Evolutionary conservation across 2,888 invertebrate genomes (phyloP), one percentile per base, ranked within the genome.

Genomic region (Carcina quercana): DNA sequence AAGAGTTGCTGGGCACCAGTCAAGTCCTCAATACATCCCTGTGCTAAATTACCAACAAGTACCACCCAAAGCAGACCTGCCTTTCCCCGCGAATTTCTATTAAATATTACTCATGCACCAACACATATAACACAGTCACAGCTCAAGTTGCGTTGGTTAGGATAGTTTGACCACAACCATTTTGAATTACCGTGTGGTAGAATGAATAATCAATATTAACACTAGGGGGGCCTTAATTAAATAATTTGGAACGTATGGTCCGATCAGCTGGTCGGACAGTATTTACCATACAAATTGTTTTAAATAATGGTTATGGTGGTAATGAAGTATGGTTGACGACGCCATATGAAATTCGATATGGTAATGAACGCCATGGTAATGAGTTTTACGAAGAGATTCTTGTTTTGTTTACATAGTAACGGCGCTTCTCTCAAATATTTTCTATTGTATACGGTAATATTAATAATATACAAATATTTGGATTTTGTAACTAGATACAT

Each of bases 251-350:
- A 14, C 19, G 12, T 21, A 20, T 24, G 19, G 25, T 15, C 24
- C 13, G 19, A 42, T 44, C 35, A 34, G 34, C 30, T 36, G 30
- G 27, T 26, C 13, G 14, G 14, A 28, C 30, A 24, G 25, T 40
- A 42, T 52, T 56, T 64, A 62, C 39, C 71, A 71, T 70, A 73
- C 62, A 69, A 71, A 71, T 71, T 49, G 59, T 57, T 53, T 38
- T 47, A 54, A 59, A 43, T 57, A 56, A 64, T 60, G 53, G 51
- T 59, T 48, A 62, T 61, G 37, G 44, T 41, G 28, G 28, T 25
- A 42, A 46, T 59, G 57, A 63, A 40, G 47, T 53, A 62, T 56
- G 56, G 64, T 59, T 54, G 55, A 42, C 55, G 42, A 42, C 36
- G 33, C 47, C 37, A 48, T 51, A 56, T 59, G 70, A 63, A 67